Percentiles rank a stretch among this genome's conserved stretches.
phyloP scores from a whole-genome alignment of 2,113 vertebrate species.

The Naja naja region DNA sequence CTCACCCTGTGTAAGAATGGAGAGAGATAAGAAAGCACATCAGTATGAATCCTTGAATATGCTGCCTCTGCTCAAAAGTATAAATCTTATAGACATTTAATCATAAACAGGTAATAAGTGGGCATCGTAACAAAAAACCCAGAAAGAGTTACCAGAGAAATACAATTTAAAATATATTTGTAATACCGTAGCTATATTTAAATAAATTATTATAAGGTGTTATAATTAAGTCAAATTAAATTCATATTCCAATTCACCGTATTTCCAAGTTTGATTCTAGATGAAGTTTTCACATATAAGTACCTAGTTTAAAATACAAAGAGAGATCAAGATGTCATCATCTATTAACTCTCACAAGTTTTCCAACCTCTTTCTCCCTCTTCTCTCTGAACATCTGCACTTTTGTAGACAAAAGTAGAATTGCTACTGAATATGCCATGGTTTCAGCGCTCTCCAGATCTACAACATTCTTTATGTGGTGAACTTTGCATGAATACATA shows the following conservation, averaged over 20 bases:
- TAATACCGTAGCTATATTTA: not conserved
- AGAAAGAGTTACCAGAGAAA: not conserved
- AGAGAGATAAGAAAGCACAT: not conserved
- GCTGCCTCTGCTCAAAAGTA: not conserved
- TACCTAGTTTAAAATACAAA: not conserved
- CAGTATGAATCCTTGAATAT: not conserved
- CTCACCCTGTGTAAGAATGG: not conserved
- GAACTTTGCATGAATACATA: not conserved
- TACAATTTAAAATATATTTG: not conserved
- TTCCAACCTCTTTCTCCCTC: not conserved
- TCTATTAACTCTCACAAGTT: not conserved
- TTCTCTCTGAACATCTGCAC: not conserved
- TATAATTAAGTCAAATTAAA: not conserved
- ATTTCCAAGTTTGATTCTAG: not conserved
- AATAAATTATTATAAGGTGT: not conserved
- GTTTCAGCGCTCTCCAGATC: not conserved
- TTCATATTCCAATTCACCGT: not conserved
- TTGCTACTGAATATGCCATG: not conserved
- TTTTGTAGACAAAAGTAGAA: not conserved
- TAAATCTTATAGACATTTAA: not conserved
- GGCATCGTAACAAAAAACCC: not conserved
- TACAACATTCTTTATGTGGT: not conserved
- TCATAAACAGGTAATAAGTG: not conserved
- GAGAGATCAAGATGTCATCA: not conserved
- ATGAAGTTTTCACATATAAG: not conserved